Evolutionary conservation across 2,797 vertebrate genomes (phyloP).

Genomic region (Propithecus perrieri): DNA sequence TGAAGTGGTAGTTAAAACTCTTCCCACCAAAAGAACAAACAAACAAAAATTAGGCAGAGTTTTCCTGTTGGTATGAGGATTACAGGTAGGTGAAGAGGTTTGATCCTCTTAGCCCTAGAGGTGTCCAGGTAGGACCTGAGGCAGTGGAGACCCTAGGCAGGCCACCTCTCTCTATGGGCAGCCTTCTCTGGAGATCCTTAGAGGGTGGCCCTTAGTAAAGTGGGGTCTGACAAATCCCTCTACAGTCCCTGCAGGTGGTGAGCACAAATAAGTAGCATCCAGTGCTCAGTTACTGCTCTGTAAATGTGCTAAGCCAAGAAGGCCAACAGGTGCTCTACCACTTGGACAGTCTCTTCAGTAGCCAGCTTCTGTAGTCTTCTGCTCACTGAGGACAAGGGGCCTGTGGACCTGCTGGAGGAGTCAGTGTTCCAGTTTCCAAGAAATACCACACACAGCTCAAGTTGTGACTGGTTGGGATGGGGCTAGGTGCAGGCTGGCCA

Average conservation of each 20-base stretch:
- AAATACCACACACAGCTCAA: conserved; percentile 90
- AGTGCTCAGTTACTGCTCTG: conserved; percentile 91
- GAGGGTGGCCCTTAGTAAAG: conserved; percentile 1
- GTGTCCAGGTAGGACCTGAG: conserved; percentile 10
- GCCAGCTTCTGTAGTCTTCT: conserved; percentile 90
- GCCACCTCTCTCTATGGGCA: background rate
- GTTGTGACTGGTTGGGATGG: conserved; percentile 80
- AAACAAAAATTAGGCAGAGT: conserved; percentile 28
- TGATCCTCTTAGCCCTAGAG: background rate
- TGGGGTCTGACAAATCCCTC: conserved; percentile 27
- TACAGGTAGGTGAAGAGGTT: conserved; percentile 41
- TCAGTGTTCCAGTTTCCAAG: conserved; percentile 93
- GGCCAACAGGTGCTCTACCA: conserved; percentile 93
- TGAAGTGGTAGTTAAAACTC: conserved; percentile 45
- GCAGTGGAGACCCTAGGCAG: conserved; percentile 26
- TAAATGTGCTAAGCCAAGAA: conserved; percentile 90
- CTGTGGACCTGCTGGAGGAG: conserved; percentile 93
- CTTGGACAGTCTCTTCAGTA: conserved; percentile 94
- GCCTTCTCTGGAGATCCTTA: conserved; percentile 46
- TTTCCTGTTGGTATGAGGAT: conserved; percentile 39
- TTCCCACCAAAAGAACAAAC: conserved; percentile 49
- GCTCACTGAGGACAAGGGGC: conserved; percentile 90
- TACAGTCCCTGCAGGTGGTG: background rate
- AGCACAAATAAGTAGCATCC: conserved; percentile 90
- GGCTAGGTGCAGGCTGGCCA: conserved; percentile 33